Evolutionary conservation across 2,888 invertebrate species (phyloP).

Genomic region (Euphydryas editha): DNA sequence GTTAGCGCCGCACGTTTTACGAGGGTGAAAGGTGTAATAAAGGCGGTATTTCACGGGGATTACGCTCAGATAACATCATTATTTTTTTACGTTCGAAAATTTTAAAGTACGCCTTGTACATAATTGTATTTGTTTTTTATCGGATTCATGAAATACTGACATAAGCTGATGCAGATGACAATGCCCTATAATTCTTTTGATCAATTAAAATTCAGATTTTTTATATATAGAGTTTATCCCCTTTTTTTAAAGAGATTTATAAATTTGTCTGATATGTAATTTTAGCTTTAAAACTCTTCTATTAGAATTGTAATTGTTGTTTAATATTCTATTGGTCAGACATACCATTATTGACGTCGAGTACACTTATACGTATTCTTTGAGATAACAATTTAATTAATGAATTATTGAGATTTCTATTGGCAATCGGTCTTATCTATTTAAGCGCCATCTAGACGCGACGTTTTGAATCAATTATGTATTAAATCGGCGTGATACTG

Average conservation of each 20-base stretch:
- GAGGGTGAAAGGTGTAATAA: constrained; percentile 49
- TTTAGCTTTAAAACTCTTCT: not conserved
- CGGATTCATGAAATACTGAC: constrained; percentile 6
- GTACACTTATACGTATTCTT: not conserved
- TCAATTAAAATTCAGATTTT: too few species aligned
- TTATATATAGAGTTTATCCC: too few species aligned
- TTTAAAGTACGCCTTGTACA: constrained; percentile 23
- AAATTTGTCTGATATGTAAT: not conserved
- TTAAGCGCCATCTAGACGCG: constrained; percentile 52
- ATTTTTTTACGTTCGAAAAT: constrained; percentile 42
- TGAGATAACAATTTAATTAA: not conserved
- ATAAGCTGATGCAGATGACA: not conserved
- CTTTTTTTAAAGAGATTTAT: too few species aligned
- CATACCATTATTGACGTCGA: not conserved
- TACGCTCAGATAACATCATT: constrained; percentile 43
- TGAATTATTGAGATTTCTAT: constrained; percentile 13
- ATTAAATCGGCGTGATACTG: constrained; percentile 46
- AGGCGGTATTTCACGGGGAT: constrained; percentile 44
- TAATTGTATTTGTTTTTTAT: constrained; percentile 27
- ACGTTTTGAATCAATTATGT: constrained; percentile 55
- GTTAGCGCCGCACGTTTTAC: constrained; percentile 42
- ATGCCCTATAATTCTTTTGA: not conserved
- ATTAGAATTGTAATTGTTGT: too few species aligned
- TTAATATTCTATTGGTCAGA: too few species aligned
- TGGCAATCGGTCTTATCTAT: constrained; percentile 25